Evolutionary conservation across 2,797 vertebrate species (phyloP).

Genomic region (Pempheris klunzingeri): DNA sequence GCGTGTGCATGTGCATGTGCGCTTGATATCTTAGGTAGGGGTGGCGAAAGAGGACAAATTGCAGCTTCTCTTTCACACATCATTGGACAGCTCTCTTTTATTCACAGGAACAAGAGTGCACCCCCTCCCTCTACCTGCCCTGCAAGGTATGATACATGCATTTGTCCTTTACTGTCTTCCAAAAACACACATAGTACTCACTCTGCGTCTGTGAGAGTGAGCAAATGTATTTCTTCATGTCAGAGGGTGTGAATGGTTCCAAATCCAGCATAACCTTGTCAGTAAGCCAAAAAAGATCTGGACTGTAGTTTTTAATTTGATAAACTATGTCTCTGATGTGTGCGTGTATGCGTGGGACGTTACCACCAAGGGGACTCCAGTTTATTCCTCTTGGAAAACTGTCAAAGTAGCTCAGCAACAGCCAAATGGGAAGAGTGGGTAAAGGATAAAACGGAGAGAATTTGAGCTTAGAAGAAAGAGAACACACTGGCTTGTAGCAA

Average conservation of each 20-base stretch:
- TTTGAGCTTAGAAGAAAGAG: conserved; percentile 26
- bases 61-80: conserved; percentile 78
- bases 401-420: conserved; percentile 48
- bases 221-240: conserved; percentile 20
- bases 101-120: conserved; percentile 59
- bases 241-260: conserved; percentile 32
- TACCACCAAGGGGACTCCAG: conserved; percentile 18
- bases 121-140: conserved; percentile 36
- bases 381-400: conserved; percentile 60
- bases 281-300: conserved; percentile 24
- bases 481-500: neutral
- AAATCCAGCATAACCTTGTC: conserved; percentile 36
- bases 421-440: conserved; percentile 34
- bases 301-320: conserved; percentile 37
- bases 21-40: conserved; percentile 58
- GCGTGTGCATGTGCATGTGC: conserved; percentile 5
- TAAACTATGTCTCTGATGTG: conserved; percentile 35
- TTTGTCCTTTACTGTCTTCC: conserved; percentile 73
- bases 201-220: neutral
- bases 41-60: conserved; percentile 65
- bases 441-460: conserved; percentile 42
- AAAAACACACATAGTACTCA: conserved; percentile 48
- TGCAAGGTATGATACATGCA: conserved; percentile 71
- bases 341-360: conserved; percentile 20
- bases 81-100: conserved; percentile 72